Percentiles rank a stretch among this genome's conserved stretches.
Conservation (phyloP, 2,888 invertebrate genomes). For the Notodonta dromedarius region DNA sequence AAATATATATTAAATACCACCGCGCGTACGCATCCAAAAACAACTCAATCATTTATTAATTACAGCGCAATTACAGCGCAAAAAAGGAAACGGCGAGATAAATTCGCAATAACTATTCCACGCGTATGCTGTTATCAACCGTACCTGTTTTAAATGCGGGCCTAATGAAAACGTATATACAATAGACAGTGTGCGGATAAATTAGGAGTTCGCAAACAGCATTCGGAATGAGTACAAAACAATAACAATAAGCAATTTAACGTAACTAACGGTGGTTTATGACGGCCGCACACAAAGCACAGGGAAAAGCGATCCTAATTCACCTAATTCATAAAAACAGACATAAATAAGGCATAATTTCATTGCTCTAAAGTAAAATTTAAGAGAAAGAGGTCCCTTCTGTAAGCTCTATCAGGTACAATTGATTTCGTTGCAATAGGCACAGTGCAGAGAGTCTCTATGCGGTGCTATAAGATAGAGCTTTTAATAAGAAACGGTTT, state of each 20-base stretch:
- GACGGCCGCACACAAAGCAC: conserved; percentile 33
- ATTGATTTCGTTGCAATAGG: too few relatives aligned
- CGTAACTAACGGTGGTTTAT: conserved; percentile 15
- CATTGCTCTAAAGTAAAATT: too few relatives aligned
- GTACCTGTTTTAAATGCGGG: conserved; percentile 40
- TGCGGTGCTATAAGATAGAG: too few relatives aligned
- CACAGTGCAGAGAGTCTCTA: too few relatives aligned
- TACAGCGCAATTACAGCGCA: conserved; percentile 10
- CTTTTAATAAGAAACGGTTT: too few relatives aligned
- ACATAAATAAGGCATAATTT: too few relatives aligned
- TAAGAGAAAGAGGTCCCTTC: too few relatives aligned
- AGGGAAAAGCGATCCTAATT: not conserved
- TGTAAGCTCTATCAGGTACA: too few relatives aligned
- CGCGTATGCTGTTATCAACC: conserved; percentile 25
- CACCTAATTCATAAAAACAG: not conserved
- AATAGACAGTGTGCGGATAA: conserved; percentile 53
- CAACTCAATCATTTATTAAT: conserved; percentile 12
- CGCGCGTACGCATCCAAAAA: not conserved
- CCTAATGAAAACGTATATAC: conserved; percentile 56
- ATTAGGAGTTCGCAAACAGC: conserved; percentile 55
- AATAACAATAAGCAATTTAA: conserved; percentile 45
- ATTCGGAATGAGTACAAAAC: conserved; percentile 57
- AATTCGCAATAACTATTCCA: conserved; percentile 18
- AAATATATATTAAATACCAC: conserved; percentile 10
- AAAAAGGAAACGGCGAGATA: conserved; percentile 7